Conservation (phyloP, 35 echinoderm and acorn worm species). For the Ptychodera flava region DNA sequence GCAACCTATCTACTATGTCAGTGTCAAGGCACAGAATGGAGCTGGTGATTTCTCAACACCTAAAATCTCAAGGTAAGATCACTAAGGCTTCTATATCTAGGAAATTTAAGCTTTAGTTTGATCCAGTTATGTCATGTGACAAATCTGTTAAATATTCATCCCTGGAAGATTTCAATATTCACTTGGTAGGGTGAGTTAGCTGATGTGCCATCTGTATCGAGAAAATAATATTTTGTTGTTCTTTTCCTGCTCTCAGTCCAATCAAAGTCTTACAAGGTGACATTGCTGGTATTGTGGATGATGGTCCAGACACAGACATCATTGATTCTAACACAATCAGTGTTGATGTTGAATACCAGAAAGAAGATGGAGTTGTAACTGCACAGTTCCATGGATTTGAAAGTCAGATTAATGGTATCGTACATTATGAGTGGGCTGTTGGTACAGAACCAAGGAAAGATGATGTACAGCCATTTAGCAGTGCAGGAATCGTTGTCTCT, state of each 20-base stretch:
- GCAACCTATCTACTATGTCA: conserved; percentile 42
- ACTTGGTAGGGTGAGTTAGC: too few relatives aligned
- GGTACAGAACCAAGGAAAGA: conserved; percentile 34
- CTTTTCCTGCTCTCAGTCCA: neutral
- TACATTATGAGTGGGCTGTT: conserved; percentile 44
- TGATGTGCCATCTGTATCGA: too few relatives aligned
- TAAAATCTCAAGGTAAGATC: neutral
- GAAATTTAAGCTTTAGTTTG: too few relatives aligned
- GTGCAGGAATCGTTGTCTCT: neutral
- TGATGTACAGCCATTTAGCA: conserved; percentile 21
- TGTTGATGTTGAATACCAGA: conserved; percentile 34
- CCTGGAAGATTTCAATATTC: too few relatives aligned
- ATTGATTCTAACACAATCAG: neutral
- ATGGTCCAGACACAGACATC: conserved; percentile 21
- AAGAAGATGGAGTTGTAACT: neutral
- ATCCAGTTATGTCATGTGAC: too few relatives aligned
- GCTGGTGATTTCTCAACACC: conserved; percentile 19
- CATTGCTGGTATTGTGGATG: conserved; percentile 17
- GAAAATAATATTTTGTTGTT: too few relatives aligned
- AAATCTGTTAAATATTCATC: too few relatives aligned
- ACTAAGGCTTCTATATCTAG: too few relatives aligned
- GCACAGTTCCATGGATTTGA: neutral
- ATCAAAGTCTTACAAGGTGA: neutral
- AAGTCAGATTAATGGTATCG: conserved; percentile 38
- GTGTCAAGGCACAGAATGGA: conserved; percentile 40